Evolutionary conservation across 2,888 invertebrate genomes (phyloP), one percentile per base, ranked within the genome.

Genomic region (Acanthopleura granulata): DNA sequence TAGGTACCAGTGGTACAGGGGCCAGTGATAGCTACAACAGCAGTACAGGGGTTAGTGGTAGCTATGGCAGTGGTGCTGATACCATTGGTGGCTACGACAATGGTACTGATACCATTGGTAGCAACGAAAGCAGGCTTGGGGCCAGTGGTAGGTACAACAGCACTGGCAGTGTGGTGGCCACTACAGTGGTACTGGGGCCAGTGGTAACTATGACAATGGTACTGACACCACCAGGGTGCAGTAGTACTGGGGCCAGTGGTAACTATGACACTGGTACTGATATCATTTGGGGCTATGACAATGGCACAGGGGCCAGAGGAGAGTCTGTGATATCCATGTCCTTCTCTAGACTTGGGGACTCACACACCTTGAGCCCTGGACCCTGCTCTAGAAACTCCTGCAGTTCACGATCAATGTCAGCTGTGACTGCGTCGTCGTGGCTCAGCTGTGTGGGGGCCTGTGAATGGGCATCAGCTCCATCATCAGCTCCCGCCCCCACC

Each of bases 371-470:
- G 18, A 61, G 15, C 22, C 30, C 11, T 0, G 70, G 70, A 50
- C 70, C 75, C 51, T 75, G 75, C 14, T 72, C 72, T 18, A 72
- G 49, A 27, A 72, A 72, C 18, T 75, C 75, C 22, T 72, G 61
- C 16, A 72, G 66, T 49, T 72, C 72, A 50, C 66, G 49, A 3
- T 75, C 75, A 27, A 72, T 72, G 22, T 75, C 69, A 25, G 66
- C 40, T 62, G 75, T 40, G 22, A 51, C 61, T 29, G 50, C 15
- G 16, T 57, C 49, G 62, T 61, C 62, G 3, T 73, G 51, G 30
- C 30, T 73, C 18, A 18, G 62, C 16, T 73, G 29, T 29, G 62
- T 57, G 14, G 29, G 30, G 25, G 40, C 51, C 16, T 29, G 73
- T 40, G 62, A 30, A 0, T 62, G 73, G 15, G 25, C 30, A 27